Evolutionary conservation across 2,797 vertebrate genomes (phyloP).

Genomic region (Sebastes hopkinsi): DNA sequence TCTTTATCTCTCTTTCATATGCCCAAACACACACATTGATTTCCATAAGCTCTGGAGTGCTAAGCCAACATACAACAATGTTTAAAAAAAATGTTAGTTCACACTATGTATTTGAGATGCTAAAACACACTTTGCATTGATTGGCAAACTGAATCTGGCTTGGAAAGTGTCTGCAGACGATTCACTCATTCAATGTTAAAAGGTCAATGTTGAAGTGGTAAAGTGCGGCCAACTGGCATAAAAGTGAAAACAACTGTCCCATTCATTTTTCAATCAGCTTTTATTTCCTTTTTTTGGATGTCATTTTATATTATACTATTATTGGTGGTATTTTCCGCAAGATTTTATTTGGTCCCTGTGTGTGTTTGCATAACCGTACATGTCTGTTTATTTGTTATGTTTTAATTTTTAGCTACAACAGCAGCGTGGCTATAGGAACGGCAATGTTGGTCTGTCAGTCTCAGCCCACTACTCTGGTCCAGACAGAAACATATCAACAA

Average conservation of each 20-base stretch:
- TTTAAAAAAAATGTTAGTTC: neutral
- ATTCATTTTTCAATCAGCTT: neutral
- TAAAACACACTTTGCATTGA: conserved; percentile 1
- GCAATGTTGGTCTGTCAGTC: too few species aligned
- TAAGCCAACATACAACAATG: conserved; percentile 26
- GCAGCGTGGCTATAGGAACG: neutral
- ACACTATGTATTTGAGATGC: conserved; percentile 7
- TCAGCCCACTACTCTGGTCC: neutral
- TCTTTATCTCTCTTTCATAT: conserved; percentile 30
- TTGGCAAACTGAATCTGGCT: neutral
- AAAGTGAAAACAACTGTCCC: neutral
- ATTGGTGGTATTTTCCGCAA: neutral
- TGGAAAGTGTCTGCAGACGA: neutral
- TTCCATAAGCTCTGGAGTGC: conserved; percentile 34
- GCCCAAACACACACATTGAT: conserved; percentile 31
- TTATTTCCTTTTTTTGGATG: neutral
- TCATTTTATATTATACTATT: neutral
- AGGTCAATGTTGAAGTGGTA: neutral
- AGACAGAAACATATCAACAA: neutral
- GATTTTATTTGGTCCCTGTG: neutral
- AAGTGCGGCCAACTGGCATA: neutral
- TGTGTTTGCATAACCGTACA: neutral
- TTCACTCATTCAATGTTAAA: neutral
- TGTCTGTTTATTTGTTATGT: neutral
- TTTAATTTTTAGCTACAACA: neutral